These are phyloP conservation scores for Cryptocheilus praepositus DNA, from an alignment of 2,888 invertebrate genomes.

Conservation along the genomic window DNA sequence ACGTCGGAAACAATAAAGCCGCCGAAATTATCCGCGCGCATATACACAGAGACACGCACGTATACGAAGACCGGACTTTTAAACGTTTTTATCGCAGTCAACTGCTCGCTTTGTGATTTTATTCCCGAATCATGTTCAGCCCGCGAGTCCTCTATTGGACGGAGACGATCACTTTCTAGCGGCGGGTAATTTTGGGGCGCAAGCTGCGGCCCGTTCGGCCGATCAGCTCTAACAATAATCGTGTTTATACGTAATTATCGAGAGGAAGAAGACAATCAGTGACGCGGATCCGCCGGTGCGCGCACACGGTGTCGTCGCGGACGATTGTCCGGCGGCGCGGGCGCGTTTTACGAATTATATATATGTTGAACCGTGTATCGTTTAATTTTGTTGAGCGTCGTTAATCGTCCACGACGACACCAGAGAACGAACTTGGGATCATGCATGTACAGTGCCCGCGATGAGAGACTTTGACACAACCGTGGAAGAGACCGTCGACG, in stretches of 20 bases:
- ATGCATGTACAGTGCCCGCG: no score
- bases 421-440: conserved; percentile 1
- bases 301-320: conserved; percentile 10
- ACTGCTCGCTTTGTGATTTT: conserved; percentile 22
- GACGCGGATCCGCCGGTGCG: conserved; percentile 25
- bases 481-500: no score
- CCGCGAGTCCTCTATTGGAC: conserved; percentile 9
- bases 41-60: no score
- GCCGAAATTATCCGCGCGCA: no score
- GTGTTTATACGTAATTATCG: conserved; percentile 45
- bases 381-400: conserved; percentile 67
- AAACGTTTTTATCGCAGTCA: conserved; percentile 40
- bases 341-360: conserved; percentile 59
- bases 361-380: conserved; percentile 69
- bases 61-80: conserved; percentile 29
- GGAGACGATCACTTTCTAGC: neutral
- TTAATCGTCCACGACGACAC: conserved; percentile 22
- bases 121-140: conserved; percentile 16
- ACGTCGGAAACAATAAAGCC: conserved; percentile 15
- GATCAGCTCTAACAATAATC: conserved; percentile 27
- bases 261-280: conserved; percentile 47
- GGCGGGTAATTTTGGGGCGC: conserved; percentile 10
- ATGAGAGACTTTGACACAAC: no score
- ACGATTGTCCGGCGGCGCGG: conserved; percentile 11
- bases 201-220: conserved; percentile 7